Base-by-base conservation (phyloP, 1,140 invertebrate genomes). In the Amyelois transitella region DNA sequence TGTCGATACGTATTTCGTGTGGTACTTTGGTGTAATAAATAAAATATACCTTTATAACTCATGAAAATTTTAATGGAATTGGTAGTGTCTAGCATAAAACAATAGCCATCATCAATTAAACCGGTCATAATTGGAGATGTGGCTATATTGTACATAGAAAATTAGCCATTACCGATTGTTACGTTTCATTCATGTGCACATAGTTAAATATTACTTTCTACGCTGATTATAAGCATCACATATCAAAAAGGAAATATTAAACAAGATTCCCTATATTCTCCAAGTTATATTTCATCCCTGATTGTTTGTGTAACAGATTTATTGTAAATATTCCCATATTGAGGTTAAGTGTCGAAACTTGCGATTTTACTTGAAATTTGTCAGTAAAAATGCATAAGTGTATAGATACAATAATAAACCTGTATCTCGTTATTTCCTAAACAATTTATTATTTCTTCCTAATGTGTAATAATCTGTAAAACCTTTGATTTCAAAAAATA, bases 1-100 rank as follows among this genome's bases (percentile, higher is more conserved):
- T 85, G 86, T 89, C 86, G 83, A 89, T 88, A 89, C 81, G 74
- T 84, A 86, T 88, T 88, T 85, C 72, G 63, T 77, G 60, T 70
- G 55, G 70, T 75, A 75, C 68, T 58, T 66, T 69, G 57, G 62
- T 77, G 61, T 71, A 64, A 63, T 53, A 66, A 58, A 55, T 71
- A 60, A 69, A 70, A 66, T 68, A 58, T 60, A 10, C 17, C 14
- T 20, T 1, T 20, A 19, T 48, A 38, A 14, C 32, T 38, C 17
- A 38, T 38, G 32, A 38, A 38, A 38, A 14, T 38, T 14, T 38
- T 38, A 38, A 38, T 38, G n/a, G 12, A 38, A 2, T 38, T 38
- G n/a, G 5, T 38, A 38, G 1, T 48, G 1, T 12, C 1, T n/a
- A 19, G 14, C 8, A 1, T 18, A 21, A 19, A n/a, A 48, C 18